phyloP scores from a whole-genome alignment of 2,113 vertebrate species.

The Stegostoma tigrinum region DNA sequence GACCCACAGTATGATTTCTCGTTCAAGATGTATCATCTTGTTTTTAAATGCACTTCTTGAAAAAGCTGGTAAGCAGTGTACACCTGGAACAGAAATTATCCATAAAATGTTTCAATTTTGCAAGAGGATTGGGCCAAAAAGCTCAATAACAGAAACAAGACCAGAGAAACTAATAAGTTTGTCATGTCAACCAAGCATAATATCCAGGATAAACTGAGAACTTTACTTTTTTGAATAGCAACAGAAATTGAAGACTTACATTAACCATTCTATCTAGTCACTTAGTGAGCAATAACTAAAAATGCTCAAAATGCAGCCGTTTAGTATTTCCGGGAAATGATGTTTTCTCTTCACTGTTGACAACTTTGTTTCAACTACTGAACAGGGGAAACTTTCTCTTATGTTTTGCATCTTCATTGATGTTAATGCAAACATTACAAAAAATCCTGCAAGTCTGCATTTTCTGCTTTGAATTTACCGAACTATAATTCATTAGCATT shows the following conservation, averaged over 20 bases:
- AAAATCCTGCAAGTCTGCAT: background rate
- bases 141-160: background rate
- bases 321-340: background rate
- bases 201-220: background rate
- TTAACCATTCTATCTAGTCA: background rate
- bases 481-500: background rate
- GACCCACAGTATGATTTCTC: background rate
- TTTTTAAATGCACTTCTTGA: background rate
- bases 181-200: background rate
- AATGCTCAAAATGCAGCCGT: background rate
- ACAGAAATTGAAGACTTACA: background rate
- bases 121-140: background rate
- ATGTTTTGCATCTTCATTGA: background rate
- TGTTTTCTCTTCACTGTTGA: background rate
- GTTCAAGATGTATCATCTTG: background rate
- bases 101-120: background rate
- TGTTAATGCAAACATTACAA: background rate
- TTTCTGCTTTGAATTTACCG: background rate
- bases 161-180: background rate
- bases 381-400: background rate
- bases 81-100: background rate
- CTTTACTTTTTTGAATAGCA: background rate
- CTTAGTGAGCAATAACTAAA: background rate
- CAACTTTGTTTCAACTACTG: background rate
- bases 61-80: background rate